Evolutionary conservation across 2,113 vertebrate species (phyloP).

Genomic region (Thermophis baileyi): DNA sequence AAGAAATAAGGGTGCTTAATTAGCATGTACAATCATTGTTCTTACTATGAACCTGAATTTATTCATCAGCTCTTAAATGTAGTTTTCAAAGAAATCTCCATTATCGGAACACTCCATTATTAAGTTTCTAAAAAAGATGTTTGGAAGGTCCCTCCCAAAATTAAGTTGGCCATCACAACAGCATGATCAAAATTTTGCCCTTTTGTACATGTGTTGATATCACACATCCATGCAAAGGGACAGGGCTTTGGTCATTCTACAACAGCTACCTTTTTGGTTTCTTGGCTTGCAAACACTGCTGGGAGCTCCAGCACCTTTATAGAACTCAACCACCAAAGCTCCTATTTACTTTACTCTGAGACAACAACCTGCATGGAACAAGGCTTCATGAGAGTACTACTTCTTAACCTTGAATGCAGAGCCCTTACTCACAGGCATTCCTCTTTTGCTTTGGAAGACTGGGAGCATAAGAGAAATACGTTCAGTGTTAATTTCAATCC

Average conservation of each 20-base stretch:
- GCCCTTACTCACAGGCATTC: too few relatives aligned
- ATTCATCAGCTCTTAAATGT: background rate
- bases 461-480: background rate
- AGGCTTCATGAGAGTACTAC: background rate
- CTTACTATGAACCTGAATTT: background rate
- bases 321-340: background rate
- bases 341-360: background rate
- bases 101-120: background rate
- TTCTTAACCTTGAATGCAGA: background rate
- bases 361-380: background rate
- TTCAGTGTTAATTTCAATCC: background rate
- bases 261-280: background rate
- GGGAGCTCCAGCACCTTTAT: background rate
- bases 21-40: conserved; percentile 4
- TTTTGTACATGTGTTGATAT: background rate
- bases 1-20: conserved; percentile 15
- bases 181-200: background rate
- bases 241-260: background rate
- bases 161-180: background rate
- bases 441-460: background rate
- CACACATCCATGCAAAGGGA: background rate
- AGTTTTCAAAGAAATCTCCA: background rate
- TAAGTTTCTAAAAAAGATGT: background rate
- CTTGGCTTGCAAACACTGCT: background rate
- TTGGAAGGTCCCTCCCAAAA: background rate